These are phyloP conservation scores for Unio delphinus DNA, from an alignment of 2,888 invertebrate genomes.

Conservation along the genomic window DNA sequence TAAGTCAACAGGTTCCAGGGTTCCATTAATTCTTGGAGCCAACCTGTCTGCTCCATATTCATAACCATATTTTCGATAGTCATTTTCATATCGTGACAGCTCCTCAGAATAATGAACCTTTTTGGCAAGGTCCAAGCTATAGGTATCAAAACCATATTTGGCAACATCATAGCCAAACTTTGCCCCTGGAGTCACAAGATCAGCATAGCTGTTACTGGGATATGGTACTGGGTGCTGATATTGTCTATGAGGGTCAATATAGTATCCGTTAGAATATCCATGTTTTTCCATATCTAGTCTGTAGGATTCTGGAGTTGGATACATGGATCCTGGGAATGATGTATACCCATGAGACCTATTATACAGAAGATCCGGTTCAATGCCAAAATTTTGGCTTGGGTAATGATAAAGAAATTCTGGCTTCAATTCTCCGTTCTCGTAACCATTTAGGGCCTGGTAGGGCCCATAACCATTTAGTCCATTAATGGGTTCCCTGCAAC, in stretches of 20 bases:
- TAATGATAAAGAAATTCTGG: conserved; percentile 65
- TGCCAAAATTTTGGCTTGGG: conserved; percentile 55
- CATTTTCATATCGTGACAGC: conserved; percentile 52
- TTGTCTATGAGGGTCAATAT: conserved; percentile 62
- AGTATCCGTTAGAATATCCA: conserved; percentile 64
- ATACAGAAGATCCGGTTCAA: conserved; percentile 60
- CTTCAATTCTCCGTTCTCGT: conserved; percentile 61
- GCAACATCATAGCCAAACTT: conserved; percentile 66
- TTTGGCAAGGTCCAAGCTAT: conserved; percentile 67
- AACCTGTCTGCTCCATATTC: conserved; percentile 53
- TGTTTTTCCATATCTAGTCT: conserved; percentile 62
- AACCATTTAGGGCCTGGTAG: conserved; percentile 56
- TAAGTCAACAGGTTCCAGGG: conserved; percentile 59
- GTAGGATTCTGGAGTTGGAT: conserved; percentile 55
- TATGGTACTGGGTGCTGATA: conserved; percentile 66
- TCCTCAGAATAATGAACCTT: conserved; percentile 64
- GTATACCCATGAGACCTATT: conserved; percentile 58
- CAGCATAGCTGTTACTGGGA: conserved; percentile 65
- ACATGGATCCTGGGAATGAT: conserved; percentile 51
- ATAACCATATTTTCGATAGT: conserved; percentile 59
- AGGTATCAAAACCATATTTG: conserved; percentile 63
- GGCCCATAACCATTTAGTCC: conserved; percentile 60
- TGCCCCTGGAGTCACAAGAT: conserved; percentile 58
- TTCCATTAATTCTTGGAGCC: conserved; percentile 56
- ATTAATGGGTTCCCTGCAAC: conserved; percentile 49